These are phyloP conservation scores for Pogoniulus pusillus DNA, from an alignment of 2,797 vertebrate species.

Conservation along the genomic window DNA sequence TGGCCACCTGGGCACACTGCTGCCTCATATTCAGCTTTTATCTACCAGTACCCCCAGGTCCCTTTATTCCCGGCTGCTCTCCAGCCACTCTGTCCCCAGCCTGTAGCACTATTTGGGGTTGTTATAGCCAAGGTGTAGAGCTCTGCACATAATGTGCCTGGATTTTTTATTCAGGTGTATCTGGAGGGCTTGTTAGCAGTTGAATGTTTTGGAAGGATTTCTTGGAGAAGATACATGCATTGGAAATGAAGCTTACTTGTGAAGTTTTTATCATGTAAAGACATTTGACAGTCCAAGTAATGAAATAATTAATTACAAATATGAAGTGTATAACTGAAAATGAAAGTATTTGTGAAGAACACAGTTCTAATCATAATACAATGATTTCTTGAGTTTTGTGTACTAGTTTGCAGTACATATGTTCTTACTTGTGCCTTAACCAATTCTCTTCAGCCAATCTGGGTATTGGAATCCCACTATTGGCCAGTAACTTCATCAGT, in stretches of 20 bases:
- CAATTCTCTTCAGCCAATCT: conserved; percentile 86
- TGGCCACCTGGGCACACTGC: no score
- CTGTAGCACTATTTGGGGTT: no score
- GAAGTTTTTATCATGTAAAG: background rate
- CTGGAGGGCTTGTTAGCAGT: background rate
- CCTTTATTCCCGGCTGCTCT: no score
- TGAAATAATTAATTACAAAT: background rate
- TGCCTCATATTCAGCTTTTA: no score
- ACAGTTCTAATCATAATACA: background rate
- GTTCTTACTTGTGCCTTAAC: conserved; percentile 68
- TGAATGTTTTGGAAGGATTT: background rate
- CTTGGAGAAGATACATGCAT: accelerated
- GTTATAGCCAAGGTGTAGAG: no score
- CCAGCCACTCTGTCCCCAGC: no score
- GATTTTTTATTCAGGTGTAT: background rate
- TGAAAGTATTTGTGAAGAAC: background rate
- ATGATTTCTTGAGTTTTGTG: background rate
- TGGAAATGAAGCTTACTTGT: background rate
- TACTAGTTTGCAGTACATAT: background rate
- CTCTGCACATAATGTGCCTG: no score
- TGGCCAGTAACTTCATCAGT: conserved; percentile 98
- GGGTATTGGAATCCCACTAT: conserved; percentile 95
- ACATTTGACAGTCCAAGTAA: background rate
- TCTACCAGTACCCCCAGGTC: no score
- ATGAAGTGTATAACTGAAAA: background rate